Evolutionary conservation across 2,113 vertebrate genomes (phyloP).

Genomic region (Synodontis membranacea): DNA sequence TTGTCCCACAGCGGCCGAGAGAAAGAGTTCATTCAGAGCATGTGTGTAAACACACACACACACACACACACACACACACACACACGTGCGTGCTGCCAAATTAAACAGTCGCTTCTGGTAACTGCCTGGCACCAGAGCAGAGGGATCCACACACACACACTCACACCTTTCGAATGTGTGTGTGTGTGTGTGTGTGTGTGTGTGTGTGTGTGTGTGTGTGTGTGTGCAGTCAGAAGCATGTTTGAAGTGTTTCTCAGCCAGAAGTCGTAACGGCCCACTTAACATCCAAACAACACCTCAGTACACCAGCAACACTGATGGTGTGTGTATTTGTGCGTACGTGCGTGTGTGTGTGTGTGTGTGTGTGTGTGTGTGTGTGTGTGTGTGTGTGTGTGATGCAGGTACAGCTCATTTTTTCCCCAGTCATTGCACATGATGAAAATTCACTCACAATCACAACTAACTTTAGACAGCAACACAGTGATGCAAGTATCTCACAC

Average conservation of each 20-base stretch:
- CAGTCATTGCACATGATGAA: not conserved
- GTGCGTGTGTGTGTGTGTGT: not conserved
- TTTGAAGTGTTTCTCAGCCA: not conserved
- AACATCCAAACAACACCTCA: not conserved
- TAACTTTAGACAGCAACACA: not conserved
- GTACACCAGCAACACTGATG: not conserved
- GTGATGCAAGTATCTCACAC: not conserved
- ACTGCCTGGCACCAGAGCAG: conserved; percentile 64
- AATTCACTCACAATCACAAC: not conserved
- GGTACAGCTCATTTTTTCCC: not conserved
- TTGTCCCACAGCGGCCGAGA: conserved; percentile 53
- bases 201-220: conserved; percentile 4
- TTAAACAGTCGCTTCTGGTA: conserved; percentile 78
- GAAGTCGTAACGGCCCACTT: not conserved
- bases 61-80: conserved; percentile 1
- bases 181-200: conserved; percentile 12
- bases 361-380: not conserved
- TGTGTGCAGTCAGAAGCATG: not conserved
- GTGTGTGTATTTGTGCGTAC: not conserved
- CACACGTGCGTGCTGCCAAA: conserved; percentile 62
- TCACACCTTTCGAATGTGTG: conserved; percentile 29
- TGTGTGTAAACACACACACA: not conserved
- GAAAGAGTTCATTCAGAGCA: conserved; percentile 75
- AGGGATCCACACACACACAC: conserved; percentile 36
- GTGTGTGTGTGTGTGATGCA: not conserved